Base-by-base conservation (phyloP, 2,797 vertebrate genomes). In the Neopelma chrysocephalum region DNA sequence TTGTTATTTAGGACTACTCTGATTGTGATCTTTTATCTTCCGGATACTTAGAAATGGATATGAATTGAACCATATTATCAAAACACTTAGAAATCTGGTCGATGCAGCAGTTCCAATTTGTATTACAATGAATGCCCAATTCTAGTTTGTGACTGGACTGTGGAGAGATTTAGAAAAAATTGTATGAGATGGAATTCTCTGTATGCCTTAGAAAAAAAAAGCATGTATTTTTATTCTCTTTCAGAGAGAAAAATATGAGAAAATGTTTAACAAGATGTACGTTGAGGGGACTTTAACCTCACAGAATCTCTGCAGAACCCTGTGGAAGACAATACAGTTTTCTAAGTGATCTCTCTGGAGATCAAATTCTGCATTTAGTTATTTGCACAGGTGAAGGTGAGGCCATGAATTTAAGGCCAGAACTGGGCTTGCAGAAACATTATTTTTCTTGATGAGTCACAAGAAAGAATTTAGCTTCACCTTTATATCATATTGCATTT, bases 371-470 rank as follows among this genome's bases (percentile, higher is more conserved):
- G 9, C 16, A 4, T 70, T 62, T 65, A 62, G 11, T 76, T 91
- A 76, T 93, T 95, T 95, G 72, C 58, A 79, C 56, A 94, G 77
- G 48, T 95, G 86, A 94, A 89, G 45, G 18, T 1, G 5, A 89
- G 58, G 25, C 54, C 42, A n/a, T 76, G 58, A 69, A 79, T 79
- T 69, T 90, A 82, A 84, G 47, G 66, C 36, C 83, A 89, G 51
- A 90, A 82, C 58, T 56, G 71, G 70, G 36, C 53, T 90, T 93
- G 62, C 34, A 85, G 78, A 91, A 93, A 53, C 31, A 10, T 82
- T 89, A 27, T 71, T 82, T 47, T 62, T 82, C 71, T 75, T 87
- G 78, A 92, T 87, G 89, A 92, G 78, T 96, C 62, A 90, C 42
- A 87, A 75, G 70, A 90, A 91, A 80, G 29, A 73, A 87, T 78